Evolutionary conservation across 1,140 invertebrate genomes (phyloP), one percentile per base, ranked within the genome.

Genomic region (Drosophila parvula): DNA sequence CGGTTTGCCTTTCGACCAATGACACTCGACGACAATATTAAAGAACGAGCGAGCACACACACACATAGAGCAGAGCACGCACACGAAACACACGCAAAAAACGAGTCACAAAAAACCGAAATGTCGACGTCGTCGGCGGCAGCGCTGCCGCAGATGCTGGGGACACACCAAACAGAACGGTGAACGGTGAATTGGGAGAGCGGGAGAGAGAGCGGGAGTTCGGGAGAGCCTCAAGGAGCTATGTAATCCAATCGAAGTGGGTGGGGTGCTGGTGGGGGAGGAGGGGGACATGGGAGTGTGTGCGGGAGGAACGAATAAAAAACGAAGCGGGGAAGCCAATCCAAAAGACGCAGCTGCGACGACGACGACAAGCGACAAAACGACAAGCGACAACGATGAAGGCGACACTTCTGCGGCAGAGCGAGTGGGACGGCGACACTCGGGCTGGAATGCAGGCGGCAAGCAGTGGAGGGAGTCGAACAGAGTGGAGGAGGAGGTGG

Each of bases 1-100:
- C 75, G 63, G 63, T 61, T 53, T 63, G 74, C 62, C 45, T 65
- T 79, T 90, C 89, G 90, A 86, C 90, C 90, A 91, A 91, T 91
- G 90, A 91, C 90, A 91, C 90, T 90, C 88, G 76, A 91, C 90
- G 90, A 91, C 90, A 91, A 90, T 90, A 91, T 91, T 86, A 71
- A 86, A 81, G 81, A 71, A 79, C 74, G 65, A 69, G 59, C 77
- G 74, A 57, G 74, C 56, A 74, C 45, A 62, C 45, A 62, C 51
- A 62, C 5, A 69, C 44, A 59, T 38, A 41, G 22, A 47, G 50
- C 9, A 48, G 4, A 45, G 22, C 41, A 65, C 64, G 56, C 47
- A 60, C 44, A 40, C 38, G 32, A 34, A 60, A 51, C 28, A 59
- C 36, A 71, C 48, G 59, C 67, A 85, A 70, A 79, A 83, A 80